These are phyloP conservation scores for Eulacestoma nigropectus DNA, from an alignment of 2,113 vertebrate species.

Conservation along the genomic window DNA sequence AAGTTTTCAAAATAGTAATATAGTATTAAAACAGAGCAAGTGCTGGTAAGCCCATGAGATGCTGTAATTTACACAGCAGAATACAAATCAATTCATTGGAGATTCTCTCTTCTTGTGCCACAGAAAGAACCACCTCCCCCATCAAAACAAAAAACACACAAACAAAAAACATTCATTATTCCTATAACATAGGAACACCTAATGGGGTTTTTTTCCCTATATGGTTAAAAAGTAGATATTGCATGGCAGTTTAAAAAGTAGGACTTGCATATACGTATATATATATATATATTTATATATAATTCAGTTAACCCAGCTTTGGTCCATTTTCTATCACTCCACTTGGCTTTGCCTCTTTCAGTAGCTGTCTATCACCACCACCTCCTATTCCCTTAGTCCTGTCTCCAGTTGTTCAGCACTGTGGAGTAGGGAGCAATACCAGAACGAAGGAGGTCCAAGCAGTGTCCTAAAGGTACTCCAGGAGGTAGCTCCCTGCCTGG, in stretches of 20 bases:
- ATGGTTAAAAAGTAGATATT: not conserved
- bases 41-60: not conserved
- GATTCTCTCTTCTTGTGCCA: not conserved
- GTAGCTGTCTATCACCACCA: not conserved
- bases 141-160: not conserved
- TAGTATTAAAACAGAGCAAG: not conserved
- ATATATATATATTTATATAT: not conserved
- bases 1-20: not conserved
- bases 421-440: not conserved
- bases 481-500: not conserved
- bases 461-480: not conserved
- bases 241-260: not conserved
- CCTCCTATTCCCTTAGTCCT: not conserved
- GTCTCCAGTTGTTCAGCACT: not conserved
- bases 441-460: not conserved
- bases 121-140: not conserved
- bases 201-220: accelerated
- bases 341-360: not conserved
- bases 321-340: not conserved
- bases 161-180: not conserved
- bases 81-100: not conserved
- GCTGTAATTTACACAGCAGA: not conserved
- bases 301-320: not conserved
- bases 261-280: not conserved
- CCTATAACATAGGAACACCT: not conserved